phyloP scores from a whole-genome alignment of 2,797 vertebrate species.

The Myioborus miniatus region DNA sequence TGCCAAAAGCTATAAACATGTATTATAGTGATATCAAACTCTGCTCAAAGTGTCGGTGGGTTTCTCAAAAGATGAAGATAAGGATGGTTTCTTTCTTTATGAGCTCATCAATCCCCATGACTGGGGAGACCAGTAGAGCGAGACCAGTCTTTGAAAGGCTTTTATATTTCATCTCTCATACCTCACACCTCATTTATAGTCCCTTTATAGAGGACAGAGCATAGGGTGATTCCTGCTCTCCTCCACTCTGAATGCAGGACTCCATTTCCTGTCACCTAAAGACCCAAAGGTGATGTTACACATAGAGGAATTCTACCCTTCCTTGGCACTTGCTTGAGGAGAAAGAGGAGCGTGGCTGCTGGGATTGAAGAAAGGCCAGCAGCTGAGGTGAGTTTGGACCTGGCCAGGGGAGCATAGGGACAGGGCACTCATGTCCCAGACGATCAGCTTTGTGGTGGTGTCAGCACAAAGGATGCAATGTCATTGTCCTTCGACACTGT shows the following conservation, averaged over 20 bases:
- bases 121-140: background rate
- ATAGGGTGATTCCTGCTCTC: background rate
- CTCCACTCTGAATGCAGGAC: background rate
- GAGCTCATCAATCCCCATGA: background rate
- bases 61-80: background rate
- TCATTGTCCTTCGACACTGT: background rate
- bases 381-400: background rate
- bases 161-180: background rate
- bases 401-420: rapidly evolving
- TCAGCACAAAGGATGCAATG: background rate
- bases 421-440: background rate
- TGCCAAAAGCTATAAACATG: background rate
- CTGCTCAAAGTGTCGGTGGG: background rate
- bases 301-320: background rate
- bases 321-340: background rate
- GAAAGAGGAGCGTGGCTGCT: background rate
- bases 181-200: background rate
- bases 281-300: background rate
- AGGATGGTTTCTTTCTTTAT: background rate
- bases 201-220: background rate
- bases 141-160: background rate
- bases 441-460: rapidly evolving
- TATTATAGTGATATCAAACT: background rate
- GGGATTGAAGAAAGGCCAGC: background rate
- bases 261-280: background rate